phyloP scores from a whole-genome alignment of 1,140 invertebrate genomes.

The Meteorus sp. region DNA sequence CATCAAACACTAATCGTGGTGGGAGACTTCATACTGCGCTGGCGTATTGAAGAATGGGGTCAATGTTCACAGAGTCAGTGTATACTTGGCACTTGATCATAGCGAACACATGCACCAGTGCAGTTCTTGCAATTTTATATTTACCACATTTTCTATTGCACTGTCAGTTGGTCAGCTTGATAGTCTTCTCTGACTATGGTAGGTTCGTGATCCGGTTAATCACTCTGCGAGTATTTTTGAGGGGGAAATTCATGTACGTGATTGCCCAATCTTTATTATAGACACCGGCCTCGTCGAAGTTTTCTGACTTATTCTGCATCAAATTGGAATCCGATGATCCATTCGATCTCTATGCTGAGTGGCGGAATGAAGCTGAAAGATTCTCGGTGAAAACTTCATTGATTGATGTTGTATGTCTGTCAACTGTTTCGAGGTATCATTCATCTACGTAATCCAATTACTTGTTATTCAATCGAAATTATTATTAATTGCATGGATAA shows the following conservation, averaged over 20 bases:
- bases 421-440: constrained; percentile 55
- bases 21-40: too few relatives aligned
- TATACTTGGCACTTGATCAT: too few relatives aligned
- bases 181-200: not conserved
- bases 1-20: too few relatives aligned
- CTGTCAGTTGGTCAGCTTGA: too few relatives aligned
- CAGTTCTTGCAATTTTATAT: constrained; percentile 1
- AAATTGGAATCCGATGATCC: constrained; percentile 47
- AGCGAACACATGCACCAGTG: constrained; percentile 9
- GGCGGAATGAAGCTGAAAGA: constrained; percentile 46
- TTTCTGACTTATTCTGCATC: constrained; percentile 45
- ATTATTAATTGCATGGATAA: constrained; percentile 8
- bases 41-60: too few relatives aligned
- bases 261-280: not conserved
- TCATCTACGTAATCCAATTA: constrained; percentile 10
- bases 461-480: constrained; percentile 10
- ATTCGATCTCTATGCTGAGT: constrained; percentile 53
- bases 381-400: constrained; percentile 33
- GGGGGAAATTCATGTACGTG: not conserved
- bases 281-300: not conserved
- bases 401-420: constrained; percentile 52
- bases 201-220: too few relatives aligned
- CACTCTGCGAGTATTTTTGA: too few relatives aligned
- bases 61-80: too few relatives aligned
- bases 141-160: not conserved